Base-by-base conservation (phyloP, 2,113 vertebrate genomes). In the Rhipidura dahli region DNA sequence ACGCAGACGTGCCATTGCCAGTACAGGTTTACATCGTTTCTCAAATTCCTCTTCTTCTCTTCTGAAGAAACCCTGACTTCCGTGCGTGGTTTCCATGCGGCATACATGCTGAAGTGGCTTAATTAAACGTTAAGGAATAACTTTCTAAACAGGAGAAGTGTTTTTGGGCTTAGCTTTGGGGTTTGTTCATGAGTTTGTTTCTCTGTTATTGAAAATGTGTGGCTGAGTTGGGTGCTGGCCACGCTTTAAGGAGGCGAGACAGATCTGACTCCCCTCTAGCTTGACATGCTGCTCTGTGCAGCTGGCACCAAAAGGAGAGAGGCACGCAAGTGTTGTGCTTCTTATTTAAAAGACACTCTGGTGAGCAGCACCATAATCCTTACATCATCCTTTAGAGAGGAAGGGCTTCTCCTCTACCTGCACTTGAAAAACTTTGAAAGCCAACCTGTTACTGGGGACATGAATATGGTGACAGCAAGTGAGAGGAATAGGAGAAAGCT, bases 1-100 rank as follows among this genome's bases (percentile, higher is more conserved):
- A 7, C 17, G 22, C 35, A 44, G 15, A 33, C 1, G 0, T 14
- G 47, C 17, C 1, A 4, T n/a, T 0, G 0, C 45, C 26, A 6
- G 1, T 7, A 6, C 7, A 35, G 63, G 15, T 15, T 76, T 39
- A 30, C 20, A 12, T 40, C 0, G 1, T 19, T 37, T 70, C 11
- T 45, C 31, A 33, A 15, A 68, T 72, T 21, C 18, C 35, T 57
- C 40, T 19, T 23, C 57, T 60, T 50, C 35, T 61, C 30, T 57
- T 40, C 13, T n/a, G 30, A 56, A n/a, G 37, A 39, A 59, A 85
- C 26, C 5, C 6, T 56, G 40, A 26, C 22, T 68, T 50, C 14
- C 35, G 13, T 11, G 2, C 24, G 3, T 12, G 31, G 15, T 73
- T 70, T 35, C n/a, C 19, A 0, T 20, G 31, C 68, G 7, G 45